phyloP scores from a whole-genome alignment of 2,888 invertebrate genomes.

The Uloborus plumipes region DNA sequence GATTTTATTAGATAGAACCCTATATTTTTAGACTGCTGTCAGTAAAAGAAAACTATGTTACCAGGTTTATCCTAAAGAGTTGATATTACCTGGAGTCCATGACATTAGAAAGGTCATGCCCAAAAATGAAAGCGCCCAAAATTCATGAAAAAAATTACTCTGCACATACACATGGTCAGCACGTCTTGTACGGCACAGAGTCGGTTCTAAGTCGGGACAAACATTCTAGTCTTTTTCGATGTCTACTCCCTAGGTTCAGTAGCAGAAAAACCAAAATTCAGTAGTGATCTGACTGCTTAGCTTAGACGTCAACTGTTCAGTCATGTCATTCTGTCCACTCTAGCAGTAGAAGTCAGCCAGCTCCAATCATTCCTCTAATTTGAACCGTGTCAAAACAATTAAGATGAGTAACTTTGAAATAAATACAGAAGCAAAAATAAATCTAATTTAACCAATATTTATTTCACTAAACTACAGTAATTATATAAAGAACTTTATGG shows the following conservation, averaged over 20 bases:
- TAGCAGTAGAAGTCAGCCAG: conserved; percentile 33
- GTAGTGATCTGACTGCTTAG: conserved; percentile 47
- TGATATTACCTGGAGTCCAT: conserved; percentile 58
- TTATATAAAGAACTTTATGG: background rate
- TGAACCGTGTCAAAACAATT: conserved; percentile 63
- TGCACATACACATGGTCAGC: conserved; percentile 48
- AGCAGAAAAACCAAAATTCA: conserved; percentile 48
- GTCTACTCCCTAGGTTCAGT: conserved; percentile 42
- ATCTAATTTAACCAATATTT: conserved; percentile 6
- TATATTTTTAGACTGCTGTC: background rate
- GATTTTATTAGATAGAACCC: no score
- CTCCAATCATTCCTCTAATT: conserved; percentile 61
- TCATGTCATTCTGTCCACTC: conserved; percentile 59
- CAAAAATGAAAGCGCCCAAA: conserved; percentile 37
- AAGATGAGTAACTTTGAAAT: conserved; percentile 44
- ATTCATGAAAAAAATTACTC: conserved; percentile 57
- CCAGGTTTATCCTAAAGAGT: conserved; percentile 56
- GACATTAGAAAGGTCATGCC: conserved; percentile 48
- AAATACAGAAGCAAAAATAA: conserved; percentile 25
- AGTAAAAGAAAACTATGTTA: conserved; percentile 24
- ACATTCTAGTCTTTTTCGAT: conserved; percentile 41
- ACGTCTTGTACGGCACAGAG: conserved; percentile 36
- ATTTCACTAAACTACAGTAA: background rate
- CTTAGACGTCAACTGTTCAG: conserved; percentile 39
- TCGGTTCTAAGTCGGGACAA: conserved; percentile 41